phyloP scores from a whole-genome alignment of 92 coral and sea anemone genomes.

The Zoanthus sansibaricus region DNA sequence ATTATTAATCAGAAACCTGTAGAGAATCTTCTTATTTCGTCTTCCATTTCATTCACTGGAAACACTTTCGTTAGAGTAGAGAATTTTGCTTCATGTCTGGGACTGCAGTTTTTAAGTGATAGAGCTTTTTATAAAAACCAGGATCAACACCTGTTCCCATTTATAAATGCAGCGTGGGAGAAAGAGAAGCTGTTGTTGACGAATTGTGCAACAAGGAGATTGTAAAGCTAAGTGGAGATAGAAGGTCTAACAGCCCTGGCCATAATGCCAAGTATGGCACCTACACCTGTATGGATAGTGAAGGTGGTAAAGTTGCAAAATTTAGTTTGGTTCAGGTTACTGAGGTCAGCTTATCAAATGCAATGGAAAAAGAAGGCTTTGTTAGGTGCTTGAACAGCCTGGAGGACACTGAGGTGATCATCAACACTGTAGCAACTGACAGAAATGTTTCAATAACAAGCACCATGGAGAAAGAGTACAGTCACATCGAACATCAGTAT shows the following conservation, averaged over 20 bases:
- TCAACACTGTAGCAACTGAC: slow-evolving; percentile 43
- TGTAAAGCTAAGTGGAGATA: slow-evolving; percentile 6
- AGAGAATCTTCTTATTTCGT: slow-evolving; percentile 26
- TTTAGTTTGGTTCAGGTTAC: slow-evolving; percentile 28
- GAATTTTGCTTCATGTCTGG: slow-evolving; percentile 40
- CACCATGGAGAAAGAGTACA: slow-evolving; percentile 51
- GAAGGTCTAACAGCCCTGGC: slow-evolving; percentile 9
- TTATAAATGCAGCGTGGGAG: slow-evolving; percentile 33
- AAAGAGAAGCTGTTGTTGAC: neutral
- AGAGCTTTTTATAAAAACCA: slow-evolving; percentile 34
- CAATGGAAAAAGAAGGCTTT: slow-evolving; percentile 51
- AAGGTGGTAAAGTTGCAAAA: neutral
- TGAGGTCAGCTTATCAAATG: slow-evolving; percentile 40
- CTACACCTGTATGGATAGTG: neutral
- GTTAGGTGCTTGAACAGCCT: slow-evolving; percentile 49
- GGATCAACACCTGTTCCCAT: slow-evolving; percentile 41
- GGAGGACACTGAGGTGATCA: slow-evolving; percentile 20
- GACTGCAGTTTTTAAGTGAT: slow-evolving; percentile 39
- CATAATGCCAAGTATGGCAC: slow-evolving; percentile 23
- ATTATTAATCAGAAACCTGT: slow-evolving; percentile 14
- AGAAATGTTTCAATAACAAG: slow-evolving; percentile 50
- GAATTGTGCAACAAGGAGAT: neutral
- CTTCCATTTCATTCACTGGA: slow-evolving; percentile 11
- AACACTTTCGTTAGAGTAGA: slow-evolving; percentile 9
- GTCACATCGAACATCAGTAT: slow-evolving; percentile 50